Conservation (phyloP, 2,888 invertebrate genomes). For the Oscheius sp. region DNA sequence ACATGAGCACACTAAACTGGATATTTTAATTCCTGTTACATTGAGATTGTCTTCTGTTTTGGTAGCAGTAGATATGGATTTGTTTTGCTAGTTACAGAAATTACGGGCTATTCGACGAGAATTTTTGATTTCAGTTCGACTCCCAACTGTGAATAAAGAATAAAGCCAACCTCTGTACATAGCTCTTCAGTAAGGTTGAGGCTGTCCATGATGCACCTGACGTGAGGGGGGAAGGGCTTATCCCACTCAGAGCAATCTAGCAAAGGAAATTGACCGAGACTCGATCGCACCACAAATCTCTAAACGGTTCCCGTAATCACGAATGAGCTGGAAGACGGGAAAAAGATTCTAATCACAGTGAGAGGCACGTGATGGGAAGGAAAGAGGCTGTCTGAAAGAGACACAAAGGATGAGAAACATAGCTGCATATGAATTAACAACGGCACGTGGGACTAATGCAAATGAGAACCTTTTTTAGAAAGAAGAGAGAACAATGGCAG, state of each 20-base stretch:
- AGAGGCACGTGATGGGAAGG: background rate
- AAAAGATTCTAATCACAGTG: background rate
- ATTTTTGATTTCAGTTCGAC: no score
- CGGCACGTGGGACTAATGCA: background rate
- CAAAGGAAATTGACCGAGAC: background rate
- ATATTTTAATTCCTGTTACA: background rate
- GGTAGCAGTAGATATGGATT: no score
- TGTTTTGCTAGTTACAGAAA: no score
- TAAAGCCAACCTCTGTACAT: background rate
- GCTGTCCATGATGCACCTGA: background rate
- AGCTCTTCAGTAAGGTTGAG: background rate
- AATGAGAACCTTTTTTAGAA: background rate
- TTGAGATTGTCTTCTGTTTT: background rate
- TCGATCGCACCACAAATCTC: slow-evolving; percentile 2
- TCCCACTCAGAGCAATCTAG: background rate
- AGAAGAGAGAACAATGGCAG: background rate
- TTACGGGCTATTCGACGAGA: no score
- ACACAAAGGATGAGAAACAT: background rate
- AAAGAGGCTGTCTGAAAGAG: background rate
- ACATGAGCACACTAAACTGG: slow-evolving; percentile 20
- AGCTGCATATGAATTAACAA: background rate
- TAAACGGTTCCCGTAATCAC: background rate
- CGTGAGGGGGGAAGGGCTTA: background rate
- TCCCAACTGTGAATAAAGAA: background rate
- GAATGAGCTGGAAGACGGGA: background rate